phyloP scores from a whole-genome alignment of 2,797 vertebrate species.

The Crossoptilon crossoptilon region DNA sequence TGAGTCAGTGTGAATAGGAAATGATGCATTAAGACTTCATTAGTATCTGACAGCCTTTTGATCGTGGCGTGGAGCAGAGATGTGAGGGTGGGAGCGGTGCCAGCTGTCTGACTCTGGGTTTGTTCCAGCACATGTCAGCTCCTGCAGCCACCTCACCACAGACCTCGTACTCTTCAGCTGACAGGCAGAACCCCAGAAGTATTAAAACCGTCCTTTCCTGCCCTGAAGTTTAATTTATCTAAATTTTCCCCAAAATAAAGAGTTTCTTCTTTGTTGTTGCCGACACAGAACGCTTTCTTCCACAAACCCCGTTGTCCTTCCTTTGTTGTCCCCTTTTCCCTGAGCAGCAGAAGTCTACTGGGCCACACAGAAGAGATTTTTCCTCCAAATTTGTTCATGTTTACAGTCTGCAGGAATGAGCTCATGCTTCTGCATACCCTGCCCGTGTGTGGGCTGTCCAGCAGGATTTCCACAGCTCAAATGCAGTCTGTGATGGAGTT shows the following conservation, averaged over 20 bases:
- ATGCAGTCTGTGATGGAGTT: not conserved
- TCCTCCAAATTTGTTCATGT: not conserved
- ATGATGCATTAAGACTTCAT: conserved; percentile 61
- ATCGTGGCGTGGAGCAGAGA: conserved; percentile 19
- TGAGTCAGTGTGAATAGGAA: conserved; percentile 47
- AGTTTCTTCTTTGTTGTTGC: not conserved
- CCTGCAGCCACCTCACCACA: conserved; percentile 23
- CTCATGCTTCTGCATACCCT: not conserved
- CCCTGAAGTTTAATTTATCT: not conserved
- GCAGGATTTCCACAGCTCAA: not conserved
- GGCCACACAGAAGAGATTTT: not conserved
- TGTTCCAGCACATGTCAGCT: conserved; percentile 54
- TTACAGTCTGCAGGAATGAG: not conserved
- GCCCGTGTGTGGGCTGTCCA: not conserved
- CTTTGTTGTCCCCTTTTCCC: not conserved
- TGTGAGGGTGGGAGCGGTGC: conserved; percentile 45
- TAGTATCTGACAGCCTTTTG: conserved; percentile 60
- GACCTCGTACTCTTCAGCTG: not conserved
- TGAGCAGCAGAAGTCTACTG: not conserved
- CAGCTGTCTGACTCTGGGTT: conserved; percentile 58
- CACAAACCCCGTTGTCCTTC: not conserved
- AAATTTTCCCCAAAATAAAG: not conserved
- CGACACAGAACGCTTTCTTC: not conserved
- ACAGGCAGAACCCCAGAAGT: not conserved
- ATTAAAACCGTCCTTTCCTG: not conserved